Evolutionary conservation across 1,140 invertebrate genomes (phyloP).

Genomic region (Drosophila nannoptera): DNA sequence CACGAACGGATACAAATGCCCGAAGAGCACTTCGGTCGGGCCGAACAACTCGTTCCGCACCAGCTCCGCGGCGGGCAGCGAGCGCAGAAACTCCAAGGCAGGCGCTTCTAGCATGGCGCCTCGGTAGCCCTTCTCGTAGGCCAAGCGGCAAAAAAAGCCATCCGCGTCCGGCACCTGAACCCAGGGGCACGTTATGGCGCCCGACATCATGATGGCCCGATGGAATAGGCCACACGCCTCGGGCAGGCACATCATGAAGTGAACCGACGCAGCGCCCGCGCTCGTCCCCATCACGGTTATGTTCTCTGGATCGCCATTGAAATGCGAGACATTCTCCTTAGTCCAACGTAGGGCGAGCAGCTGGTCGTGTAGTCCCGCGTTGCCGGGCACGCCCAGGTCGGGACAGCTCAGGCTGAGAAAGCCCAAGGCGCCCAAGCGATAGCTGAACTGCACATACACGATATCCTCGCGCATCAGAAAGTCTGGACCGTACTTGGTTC

Average conservation of each 20-base stretch:
- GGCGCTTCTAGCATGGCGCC: constrained; percentile 58
- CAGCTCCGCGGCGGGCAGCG: constrained; percentile 82
- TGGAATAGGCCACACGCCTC: constrained; percentile 80
- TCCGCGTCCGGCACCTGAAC: constrained; percentile 21
- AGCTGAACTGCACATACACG: constrained; percentile 85
- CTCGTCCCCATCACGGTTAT: constrained; percentile 78
- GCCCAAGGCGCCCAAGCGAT: constrained; percentile 84
- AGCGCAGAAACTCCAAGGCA: constrained; percentile 78
- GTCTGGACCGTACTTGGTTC: constrained; percentile 81
- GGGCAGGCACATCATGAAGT: constrained; percentile 64
- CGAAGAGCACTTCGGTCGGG: constrained; percentile 34
- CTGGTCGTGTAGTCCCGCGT: constrained; percentile 81
- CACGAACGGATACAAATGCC: constrained; percentile 53
- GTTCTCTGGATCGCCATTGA: constrained; percentile 63
- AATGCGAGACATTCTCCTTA: constrained; percentile 64
- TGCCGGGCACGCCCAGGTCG: constrained; percentile 78
- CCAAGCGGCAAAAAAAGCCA: constrained; percentile 39
- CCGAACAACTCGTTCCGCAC: constrained; percentile 53
- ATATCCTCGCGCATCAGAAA: constrained; percentile 83
- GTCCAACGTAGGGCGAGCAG: constrained; percentile 77
- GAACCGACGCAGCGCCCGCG: constrained; percentile 68
- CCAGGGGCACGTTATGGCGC: constrained; percentile 79
- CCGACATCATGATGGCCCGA: constrained; percentile 82
- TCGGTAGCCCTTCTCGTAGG: constrained; percentile 47
- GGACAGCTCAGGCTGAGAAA: constrained; percentile 81